phyloP scores from a whole-genome alignment of 2,888 invertebrate genomes.

The Limnephilus marmoratus region DNA sequence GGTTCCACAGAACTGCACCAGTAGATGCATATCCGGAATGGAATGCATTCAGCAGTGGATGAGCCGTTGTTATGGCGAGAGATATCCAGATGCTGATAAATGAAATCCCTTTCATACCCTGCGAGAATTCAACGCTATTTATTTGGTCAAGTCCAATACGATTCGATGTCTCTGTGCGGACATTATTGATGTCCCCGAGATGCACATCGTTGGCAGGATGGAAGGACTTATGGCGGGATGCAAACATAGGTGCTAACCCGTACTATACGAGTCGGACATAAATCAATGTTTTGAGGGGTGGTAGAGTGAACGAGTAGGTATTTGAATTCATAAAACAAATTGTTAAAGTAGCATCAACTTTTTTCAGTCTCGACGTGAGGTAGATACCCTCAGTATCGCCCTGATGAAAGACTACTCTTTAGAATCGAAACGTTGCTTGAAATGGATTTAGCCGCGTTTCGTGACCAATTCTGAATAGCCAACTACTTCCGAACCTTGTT shows the following conservation, averaged over 20 bases:
- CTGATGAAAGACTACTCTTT: no score
- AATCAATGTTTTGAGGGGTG: neutral
- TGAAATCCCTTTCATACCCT: neutral
- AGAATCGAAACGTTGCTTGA: no score
- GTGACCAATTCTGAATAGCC: no score
- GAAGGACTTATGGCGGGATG: neutral
- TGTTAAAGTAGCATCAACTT: no score
- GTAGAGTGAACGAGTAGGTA: neutral
- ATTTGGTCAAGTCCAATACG: constrained; percentile 27
- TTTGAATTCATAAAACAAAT: no score
- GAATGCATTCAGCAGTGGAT: constrained; percentile 39
- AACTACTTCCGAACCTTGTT: no score
- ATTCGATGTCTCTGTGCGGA: neutral
- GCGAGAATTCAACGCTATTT: neutral
- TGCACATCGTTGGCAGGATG: neutral
- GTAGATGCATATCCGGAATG: constrained; percentile 11
- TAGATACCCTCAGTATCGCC: no score
- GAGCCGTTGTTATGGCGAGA: neutral
- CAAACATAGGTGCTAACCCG: neutral
- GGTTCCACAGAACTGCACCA: neutral
- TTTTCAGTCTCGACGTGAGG: no score
- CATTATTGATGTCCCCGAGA: neutral
- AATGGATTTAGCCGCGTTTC: no score
- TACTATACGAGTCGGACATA: neutral
- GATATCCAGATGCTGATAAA: constrained; percentile 29